These are phyloP conservation scores for Scalopus aquaticus DNA, from an alignment of 2,113 vertebrate species.

Conservation along the genomic window DNA sequence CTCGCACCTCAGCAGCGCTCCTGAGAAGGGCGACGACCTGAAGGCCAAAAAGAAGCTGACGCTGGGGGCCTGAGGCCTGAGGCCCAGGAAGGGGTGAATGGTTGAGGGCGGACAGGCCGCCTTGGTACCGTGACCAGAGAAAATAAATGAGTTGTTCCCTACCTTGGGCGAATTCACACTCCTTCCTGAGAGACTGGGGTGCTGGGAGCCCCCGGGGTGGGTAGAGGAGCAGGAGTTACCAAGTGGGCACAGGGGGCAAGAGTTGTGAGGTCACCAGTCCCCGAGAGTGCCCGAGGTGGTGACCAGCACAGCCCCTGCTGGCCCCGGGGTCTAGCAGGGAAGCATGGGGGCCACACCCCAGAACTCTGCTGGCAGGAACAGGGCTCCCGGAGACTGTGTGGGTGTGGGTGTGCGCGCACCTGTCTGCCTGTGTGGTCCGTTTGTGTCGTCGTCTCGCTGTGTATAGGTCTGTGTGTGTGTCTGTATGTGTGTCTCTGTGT, in stretches of 20 bases:
- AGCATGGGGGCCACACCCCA: background rate
- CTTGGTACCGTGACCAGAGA: background rate
- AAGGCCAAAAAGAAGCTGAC: rapidly evolving
- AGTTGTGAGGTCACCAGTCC: background rate
- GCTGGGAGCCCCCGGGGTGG: background rate
- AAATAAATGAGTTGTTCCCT: constrained; percentile 60
- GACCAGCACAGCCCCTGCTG: background rate
- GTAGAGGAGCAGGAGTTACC: background rate
- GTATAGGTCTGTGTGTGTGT: background rate
- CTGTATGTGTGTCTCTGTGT: background rate
- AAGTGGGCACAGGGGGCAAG: background rate
- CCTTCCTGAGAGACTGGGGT: background rate
- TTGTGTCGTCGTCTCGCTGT: background rate
- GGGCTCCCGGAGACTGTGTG: background rate
- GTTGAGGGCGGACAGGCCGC: too few species aligned
- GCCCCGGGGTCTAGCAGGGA: too few species aligned
- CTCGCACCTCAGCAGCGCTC: rapidly evolving
- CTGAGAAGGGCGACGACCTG: rapidly evolving
- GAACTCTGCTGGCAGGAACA: background rate
- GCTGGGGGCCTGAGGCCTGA: background rate
- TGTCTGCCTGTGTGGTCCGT: too few species aligned
- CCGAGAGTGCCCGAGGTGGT: background rate
- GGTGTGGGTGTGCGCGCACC: background rate
- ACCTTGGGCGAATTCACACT: background rate
- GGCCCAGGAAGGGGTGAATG: too few species aligned